Evolutionary conservation across 2,113 vertebrate genomes (phyloP).

Genomic region (Chaenogobius annularis): DNA sequence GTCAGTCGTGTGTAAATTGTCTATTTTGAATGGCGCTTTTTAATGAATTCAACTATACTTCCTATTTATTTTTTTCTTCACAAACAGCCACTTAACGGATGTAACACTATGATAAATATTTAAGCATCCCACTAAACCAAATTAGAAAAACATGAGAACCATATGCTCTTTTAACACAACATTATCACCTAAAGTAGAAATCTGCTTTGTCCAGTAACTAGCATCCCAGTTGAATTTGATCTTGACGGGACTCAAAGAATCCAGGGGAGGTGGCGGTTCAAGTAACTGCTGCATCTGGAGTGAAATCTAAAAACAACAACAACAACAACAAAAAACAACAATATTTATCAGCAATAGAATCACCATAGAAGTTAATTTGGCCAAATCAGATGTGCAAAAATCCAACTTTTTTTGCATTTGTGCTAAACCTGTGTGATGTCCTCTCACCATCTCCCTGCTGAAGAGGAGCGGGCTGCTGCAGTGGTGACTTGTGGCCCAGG

Average conservation of each 20-base stretch:
- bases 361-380: background rate
- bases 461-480: conserved; percentile 91
- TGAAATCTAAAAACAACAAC: conserved; percentile 80
- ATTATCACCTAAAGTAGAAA: conserved; percentile 85
- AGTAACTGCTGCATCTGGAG: conserved; percentile 94
- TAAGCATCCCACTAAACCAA: too few species aligned
- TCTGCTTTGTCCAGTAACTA: conserved; percentile 95
- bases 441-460: conserved; percentile 93
- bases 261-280: conserved; percentile 83
- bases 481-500: conserved; percentile 91
- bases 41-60: too few species aligned
- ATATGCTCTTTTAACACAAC: too few species aligned
- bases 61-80: too few species aligned
- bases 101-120: too few species aligned
- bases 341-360: background rate
- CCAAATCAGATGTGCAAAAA: background rate
- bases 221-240: conserved; percentile 97
- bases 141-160: too few species aligned
- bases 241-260: conserved; percentile 84
- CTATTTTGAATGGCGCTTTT: too few species aligned
- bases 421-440: conserved; percentile 15
- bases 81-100: too few species aligned
- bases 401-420: background rate
- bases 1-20: too few species aligned
- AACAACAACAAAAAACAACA: too few species aligned